These are phyloP conservation scores for Platycheirus rosarum DNA, from an alignment of 2,888 invertebrate genomes.

Conservation along the genomic window DNA sequence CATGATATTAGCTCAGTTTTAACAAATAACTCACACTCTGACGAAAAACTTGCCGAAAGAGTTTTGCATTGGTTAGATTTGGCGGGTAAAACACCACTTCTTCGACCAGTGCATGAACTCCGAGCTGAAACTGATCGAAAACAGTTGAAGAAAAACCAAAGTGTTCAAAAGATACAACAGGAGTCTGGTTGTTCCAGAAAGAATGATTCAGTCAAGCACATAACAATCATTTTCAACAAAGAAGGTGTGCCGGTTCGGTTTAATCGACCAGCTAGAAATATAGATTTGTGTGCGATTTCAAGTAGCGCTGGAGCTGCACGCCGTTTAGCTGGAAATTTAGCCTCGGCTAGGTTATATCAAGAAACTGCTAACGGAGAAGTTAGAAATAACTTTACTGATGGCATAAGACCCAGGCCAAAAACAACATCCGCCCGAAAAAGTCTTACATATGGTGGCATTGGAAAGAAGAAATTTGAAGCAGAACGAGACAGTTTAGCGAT, in stretches of 20 bases:
- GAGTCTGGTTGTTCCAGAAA: slow-evolving; percentile 69
- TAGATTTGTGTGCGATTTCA: slow-evolving; percentile 79
- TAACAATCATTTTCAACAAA: slow-evolving; percentile 81
- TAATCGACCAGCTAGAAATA: slow-evolving; percentile 80
- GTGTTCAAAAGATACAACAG: slow-evolving; percentile 7
- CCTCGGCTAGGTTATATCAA: slow-evolving; percentile 79
- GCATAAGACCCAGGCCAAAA: slow-evolving; percentile 26
- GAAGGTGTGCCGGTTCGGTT: slow-evolving; percentile 81
- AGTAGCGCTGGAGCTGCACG: slow-evolving; percentile 77
- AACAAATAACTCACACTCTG: slow-evolving; percentile 76
- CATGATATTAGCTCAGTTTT: slow-evolving; percentile 76
- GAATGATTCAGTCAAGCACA: slow-evolving; percentile 79
- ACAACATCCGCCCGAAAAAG: slow-evolving; percentile 29
- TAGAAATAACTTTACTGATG: background rate
- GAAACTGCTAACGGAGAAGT: slow-evolving; percentile 66
- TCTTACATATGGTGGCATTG: background rate
- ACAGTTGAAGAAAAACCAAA: slow-evolving; percentile 12
- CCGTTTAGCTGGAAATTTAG: slow-evolving; percentile 77
- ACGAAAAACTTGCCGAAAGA: slow-evolving; percentile 86
- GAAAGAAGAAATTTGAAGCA: slow-evolving; percentile 14
- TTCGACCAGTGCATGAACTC: slow-evolving; percentile 1
- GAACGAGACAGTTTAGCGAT: slow-evolving; percentile 50
- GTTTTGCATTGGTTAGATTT: slow-evolving; percentile 92
- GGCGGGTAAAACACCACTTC: slow-evolving; percentile 84
- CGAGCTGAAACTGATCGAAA: slow-evolving; percentile 11